These are phyloP conservation scores for Rhopalosiphum nymphaeae DNA, from an alignment of 2,888 invertebrate species.

Conservation along the genomic window DNA sequence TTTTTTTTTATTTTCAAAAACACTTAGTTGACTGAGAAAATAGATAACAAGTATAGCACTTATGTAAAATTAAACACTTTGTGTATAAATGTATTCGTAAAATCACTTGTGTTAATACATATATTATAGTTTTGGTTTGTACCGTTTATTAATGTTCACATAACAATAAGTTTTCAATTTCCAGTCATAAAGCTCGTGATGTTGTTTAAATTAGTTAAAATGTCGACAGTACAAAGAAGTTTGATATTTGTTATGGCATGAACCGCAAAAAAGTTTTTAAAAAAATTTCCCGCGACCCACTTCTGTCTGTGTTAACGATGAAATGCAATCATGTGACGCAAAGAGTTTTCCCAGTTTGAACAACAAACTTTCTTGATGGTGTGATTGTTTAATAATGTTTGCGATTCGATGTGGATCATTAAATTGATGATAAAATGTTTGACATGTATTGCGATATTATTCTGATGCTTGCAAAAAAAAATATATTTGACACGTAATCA, in stretches of 20 bases:
- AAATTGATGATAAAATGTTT: neutral
- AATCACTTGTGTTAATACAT: neutral
- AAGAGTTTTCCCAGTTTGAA: neutral
- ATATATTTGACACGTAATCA: neutral
- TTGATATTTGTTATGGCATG: neutral
- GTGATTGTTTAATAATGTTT: neutral
- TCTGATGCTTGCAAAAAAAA: neutral
- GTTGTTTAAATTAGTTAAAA: slow-evolving; percentile 14
- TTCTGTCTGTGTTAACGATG: neutral
- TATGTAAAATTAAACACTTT: neutral
- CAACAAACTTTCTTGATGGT: neutral
- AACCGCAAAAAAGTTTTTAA: neutral
- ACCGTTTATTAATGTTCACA: neutral
- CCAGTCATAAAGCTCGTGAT: neutral
- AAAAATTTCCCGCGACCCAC: neutral
- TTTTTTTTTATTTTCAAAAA: neutral
- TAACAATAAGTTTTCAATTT: neutral
- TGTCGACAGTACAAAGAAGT: neutral
- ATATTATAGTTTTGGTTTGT: neutral
- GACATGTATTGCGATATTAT: neutral
- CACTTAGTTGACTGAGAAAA: neutral
- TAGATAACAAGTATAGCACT: neutral
- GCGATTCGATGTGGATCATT: neutral
- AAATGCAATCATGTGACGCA: neutral
- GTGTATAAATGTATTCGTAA: neutral